These are phyloP conservation scores for Campaea margaritaria DNA, from an alignment of 2,888 invertebrate species.

Conservation along the genomic window DNA sequence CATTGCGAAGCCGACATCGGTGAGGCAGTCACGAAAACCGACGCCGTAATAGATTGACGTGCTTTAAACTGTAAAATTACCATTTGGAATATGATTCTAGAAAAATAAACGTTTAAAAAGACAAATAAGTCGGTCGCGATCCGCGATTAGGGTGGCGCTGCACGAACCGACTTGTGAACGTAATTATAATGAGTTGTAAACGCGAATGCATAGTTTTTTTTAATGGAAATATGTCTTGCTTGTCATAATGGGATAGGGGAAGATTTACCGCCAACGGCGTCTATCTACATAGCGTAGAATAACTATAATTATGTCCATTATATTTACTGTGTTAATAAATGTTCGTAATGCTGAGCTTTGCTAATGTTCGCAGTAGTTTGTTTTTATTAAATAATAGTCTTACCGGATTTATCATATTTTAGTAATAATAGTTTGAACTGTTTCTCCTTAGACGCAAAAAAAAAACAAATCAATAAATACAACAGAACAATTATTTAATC, in stretches of 20 bases:
- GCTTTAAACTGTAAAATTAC: conserved; percentile 71
- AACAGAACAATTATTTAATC: too few relatives aligned
- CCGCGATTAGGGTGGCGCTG: conserved; percentile 60
- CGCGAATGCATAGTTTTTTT: conserved; percentile 36
- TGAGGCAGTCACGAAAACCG: conserved; percentile 73
- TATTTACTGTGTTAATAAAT: too few relatives aligned
- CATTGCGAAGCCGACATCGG: conserved; percentile 24
- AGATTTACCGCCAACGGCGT: conserved; percentile 36
- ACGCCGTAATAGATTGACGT: conserved; percentile 80
- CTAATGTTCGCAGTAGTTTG: too few relatives aligned
- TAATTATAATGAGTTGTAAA: conserved; percentile 72
- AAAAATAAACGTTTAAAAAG: conserved; percentile 57
- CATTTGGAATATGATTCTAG: conserved; percentile 61
- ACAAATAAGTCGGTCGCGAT: conserved; percentile 48
- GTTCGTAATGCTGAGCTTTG: too few relatives aligned
- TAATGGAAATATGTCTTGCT: conserved; percentile 13
- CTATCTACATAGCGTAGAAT: not conserved
- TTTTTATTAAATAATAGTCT: too few relatives aligned
- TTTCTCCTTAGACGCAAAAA: too few relatives aligned
- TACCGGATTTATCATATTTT: too few relatives aligned
- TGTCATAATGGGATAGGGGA: conserved; percentile 24
- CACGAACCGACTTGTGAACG: conserved; percentile 63
- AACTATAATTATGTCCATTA: too few relatives aligned
- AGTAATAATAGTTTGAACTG: too few relatives aligned
- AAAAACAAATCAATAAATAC: too few relatives aligned